Percentiles rank a stretch among this genome's conserved stretches.
These are phyloP conservation scores for Petrolisthes manimaculis DNA, from an alignment of 2,888 invertebrate genomes.

Conservation along the genomic window DNA sequence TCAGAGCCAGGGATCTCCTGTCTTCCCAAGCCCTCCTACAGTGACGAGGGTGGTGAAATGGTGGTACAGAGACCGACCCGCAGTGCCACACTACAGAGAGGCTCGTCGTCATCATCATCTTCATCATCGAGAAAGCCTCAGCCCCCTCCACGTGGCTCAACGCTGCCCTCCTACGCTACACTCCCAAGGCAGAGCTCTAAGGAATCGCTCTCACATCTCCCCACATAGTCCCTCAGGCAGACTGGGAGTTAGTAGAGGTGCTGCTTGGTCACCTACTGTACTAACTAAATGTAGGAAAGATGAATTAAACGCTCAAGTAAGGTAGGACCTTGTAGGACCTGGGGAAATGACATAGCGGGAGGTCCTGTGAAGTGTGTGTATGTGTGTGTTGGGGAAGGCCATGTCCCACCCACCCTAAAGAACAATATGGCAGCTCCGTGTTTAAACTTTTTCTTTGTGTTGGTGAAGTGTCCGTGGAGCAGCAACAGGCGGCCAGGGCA, in stretches of 20 bases:
- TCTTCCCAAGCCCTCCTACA: conserved; percentile 35
- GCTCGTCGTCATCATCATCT: conserved; percentile 40
- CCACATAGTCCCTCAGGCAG: conserved; percentile 15
- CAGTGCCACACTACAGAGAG: conserved; percentile 51
- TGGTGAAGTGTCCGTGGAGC: not conserved
- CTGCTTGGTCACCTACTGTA: not conserved
- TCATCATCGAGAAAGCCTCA: conserved; percentile 50
- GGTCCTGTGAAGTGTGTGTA: too few relatives aligned
- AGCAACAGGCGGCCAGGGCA: not conserved
- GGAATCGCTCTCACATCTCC: conserved; percentile 53
- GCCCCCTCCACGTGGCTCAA: conserved; percentile 51
- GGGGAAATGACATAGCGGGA: too few relatives aligned
- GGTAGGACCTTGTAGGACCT: conserved; percentile 8
- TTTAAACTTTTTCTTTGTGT: not conserved
- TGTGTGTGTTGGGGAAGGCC: not conserved
- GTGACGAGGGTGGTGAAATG: conserved; percentile 27
- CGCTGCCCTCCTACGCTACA: conserved; percentile 54
- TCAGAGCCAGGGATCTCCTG: conserved; percentile 34
- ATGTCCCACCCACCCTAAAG: not conserved
- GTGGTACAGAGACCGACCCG: conserved; percentile 16
- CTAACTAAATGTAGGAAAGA: not conserved
- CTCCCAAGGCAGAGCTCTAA: conserved; percentile 52
- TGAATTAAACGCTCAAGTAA: conserved; percentile 36
- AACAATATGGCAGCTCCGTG: not conserved
- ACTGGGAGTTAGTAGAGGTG: not conserved